Evolutionary conservation across 2,113 vertebrate species (phyloP).

Genomic region (Sinocyclocheilus maitianheensis): DNA sequence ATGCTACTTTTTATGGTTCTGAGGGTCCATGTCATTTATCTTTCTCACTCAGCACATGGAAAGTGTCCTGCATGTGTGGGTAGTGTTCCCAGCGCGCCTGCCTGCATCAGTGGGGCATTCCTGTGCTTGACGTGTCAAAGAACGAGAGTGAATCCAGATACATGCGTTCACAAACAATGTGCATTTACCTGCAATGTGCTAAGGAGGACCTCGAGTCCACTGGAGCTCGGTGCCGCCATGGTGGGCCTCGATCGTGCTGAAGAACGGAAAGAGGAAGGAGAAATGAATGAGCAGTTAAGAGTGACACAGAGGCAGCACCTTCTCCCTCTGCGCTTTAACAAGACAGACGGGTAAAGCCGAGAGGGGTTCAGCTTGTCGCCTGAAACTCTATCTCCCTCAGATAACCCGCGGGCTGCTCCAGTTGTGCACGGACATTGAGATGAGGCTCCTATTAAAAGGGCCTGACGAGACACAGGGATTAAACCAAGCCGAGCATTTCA

Average conservation of each 20-base stretch:
- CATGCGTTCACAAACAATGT: slow-evolving; percentile 27
- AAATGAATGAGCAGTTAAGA: slow-evolving; percentile 45
- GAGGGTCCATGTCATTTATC: background rate
- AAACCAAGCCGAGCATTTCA: slow-evolving; percentile 70
- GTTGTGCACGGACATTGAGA: slow-evolving; percentile 73
- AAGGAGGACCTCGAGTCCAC: slow-evolving; percentile 87
- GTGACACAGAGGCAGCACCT: background rate
- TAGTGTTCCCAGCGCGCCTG: background rate
- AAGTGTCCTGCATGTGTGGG: background rate
- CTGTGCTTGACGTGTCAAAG: background rate
- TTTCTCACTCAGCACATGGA: background rate
- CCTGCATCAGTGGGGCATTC: background rate
- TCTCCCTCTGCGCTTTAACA: slow-evolving; percentile 11
- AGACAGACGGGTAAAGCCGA: slow-evolving; percentile 25
- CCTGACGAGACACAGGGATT: slow-evolving; percentile 78
- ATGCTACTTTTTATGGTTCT: background rate
- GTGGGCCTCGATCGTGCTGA: slow-evolving; percentile 66
- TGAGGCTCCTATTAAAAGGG: slow-evolving; percentile 87
- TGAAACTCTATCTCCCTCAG: slow-evolving; percentile 68
- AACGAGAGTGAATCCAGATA: slow-evolving; percentile 3
- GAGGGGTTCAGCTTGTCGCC: slow-evolving; percentile 45
- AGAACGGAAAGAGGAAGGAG: slow-evolving; percentile 34
- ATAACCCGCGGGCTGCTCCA: slow-evolving; percentile 50
- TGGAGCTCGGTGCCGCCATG: slow-evolving; percentile 83
- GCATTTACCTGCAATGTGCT: slow-evolving; percentile 87